Evolutionary conservation across 2,113 vertebrate species (phyloP).

Genomic region (Ciconia boyciana): DNA sequence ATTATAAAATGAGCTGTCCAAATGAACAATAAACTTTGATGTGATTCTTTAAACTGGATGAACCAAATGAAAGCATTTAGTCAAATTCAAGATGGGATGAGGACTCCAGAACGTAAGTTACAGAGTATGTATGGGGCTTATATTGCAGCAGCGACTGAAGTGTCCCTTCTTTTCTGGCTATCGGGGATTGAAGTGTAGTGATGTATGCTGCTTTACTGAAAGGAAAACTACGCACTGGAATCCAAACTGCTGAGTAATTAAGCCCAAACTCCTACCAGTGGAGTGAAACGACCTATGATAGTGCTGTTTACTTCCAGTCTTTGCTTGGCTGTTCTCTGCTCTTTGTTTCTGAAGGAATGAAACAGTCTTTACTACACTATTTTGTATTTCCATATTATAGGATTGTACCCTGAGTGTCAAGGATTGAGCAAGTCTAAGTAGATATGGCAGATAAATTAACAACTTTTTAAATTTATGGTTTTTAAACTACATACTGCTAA

Average conservation of each 20-base stretch:
- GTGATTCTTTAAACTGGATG: neutral
- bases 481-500: neutral
- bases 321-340: neutral
- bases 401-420: neutral
- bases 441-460: neutral
- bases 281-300: neutral
- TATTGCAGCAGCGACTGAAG: neutral
- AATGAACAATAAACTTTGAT: neutral
- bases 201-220: neutral
- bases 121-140: neutral
- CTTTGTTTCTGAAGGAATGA: neutral
- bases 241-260: neutral
- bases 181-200: neutral
- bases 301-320: neutral
- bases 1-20: neutral
- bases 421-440: neutral
- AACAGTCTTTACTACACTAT: neutral
- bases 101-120: neutral
- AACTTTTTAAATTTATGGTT: neutral
- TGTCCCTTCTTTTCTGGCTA: rapidly evolving
- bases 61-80: neutral
- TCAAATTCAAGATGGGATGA: neutral
- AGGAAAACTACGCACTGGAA: neutral
- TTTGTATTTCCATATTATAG: neutral
- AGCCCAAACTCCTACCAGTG: neutral